Evolutionary conservation across 1,140 invertebrate species (phyloP).

Genomic region (Yoshiicerus persimilis): DNA sequence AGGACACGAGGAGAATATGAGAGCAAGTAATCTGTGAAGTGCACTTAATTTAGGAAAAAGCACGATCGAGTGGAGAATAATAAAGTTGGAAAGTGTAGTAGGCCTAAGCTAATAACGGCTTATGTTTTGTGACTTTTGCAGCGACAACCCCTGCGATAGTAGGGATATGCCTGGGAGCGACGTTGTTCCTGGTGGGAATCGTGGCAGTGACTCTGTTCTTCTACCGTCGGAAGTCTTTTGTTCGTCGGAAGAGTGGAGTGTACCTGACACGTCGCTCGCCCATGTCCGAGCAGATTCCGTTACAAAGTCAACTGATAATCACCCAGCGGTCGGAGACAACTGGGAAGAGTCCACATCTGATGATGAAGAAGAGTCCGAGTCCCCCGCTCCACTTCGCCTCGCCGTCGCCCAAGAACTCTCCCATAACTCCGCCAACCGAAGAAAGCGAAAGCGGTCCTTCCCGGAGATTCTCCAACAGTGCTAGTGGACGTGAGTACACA

Average conservation of each 20-base stretch:
- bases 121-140: conserved; percentile 54
- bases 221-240: conserved; percentile 43
- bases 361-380: conserved; percentile 44
- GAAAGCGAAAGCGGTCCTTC: conserved; percentile 23
- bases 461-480: conserved; percentile 26
- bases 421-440: conserved; percentile 43
- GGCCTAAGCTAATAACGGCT: not conserved
- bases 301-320: conserved; percentile 38
- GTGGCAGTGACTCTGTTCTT: conserved; percentile 54
- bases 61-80: not conserved
- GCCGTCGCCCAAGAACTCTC: conserved; percentile 34
- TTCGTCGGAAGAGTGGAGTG: conserved; percentile 44
- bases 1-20: not conserved
- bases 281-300: conserved; percentile 40
- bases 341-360: conserved; percentile 36
- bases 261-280: conserved; percentile 42
- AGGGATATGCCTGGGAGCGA: conserved; percentile 63
- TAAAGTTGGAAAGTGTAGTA: not conserved
- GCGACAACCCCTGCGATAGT: conserved; percentile 65
- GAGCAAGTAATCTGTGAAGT: not conserved
- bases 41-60: not conserved
- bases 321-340: conserved; percentile 23
- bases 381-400: conserved; percentile 40
- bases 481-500: not conserved
- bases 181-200: conserved; percentile 61